Percentiles rank a stretch among this genome's conserved stretches.
These are phyloP conservation scores for Mimas tiliae DNA, from an alignment of 2,888 invertebrate genomes.

Conservation along the genomic window DNA sequence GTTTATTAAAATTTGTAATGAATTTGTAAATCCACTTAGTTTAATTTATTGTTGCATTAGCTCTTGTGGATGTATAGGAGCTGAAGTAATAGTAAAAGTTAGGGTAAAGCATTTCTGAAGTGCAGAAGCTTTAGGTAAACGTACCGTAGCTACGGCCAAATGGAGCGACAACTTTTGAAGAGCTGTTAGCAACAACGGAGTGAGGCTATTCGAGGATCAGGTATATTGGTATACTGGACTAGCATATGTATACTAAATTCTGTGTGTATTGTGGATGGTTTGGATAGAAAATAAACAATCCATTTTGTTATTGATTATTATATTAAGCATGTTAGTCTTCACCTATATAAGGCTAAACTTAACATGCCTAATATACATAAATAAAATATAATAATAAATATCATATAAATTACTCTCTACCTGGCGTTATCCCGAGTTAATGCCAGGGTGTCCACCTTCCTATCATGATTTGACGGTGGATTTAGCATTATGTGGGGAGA, in stretches of 20 bases:
- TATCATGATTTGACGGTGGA: too few species aligned
- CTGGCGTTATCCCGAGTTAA: too few species aligned
- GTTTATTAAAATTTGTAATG: background rate
- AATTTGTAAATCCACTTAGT: background rate
- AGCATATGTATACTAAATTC: background rate
- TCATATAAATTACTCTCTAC: too few species aligned
- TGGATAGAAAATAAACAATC: too few species aligned
- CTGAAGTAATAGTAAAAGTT: background rate
- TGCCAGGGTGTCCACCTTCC: too few species aligned
- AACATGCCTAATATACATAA: too few species aligned
- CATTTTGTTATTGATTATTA: background rate
- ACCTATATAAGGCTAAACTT: too few species aligned
- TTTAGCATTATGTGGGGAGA: too few species aligned
- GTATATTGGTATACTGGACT: conserved; percentile 1
- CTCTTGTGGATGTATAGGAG: too few species aligned
- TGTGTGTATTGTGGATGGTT: background rate
- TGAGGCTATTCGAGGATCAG: background rate
- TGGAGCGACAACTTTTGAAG: conserved; percentile 22
- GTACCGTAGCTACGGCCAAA: conserved; percentile 10
- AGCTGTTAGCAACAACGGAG: conserved; percentile 12
- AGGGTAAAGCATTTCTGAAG: conserved; percentile 8
- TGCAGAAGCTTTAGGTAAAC: conserved; percentile 12
- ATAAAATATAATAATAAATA: too few species aligned
- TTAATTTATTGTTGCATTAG: too few species aligned
- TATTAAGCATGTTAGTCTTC: too few species aligned